Evolutionary conservation across 2,113 vertebrate genomes (phyloP).

Genomic region (Gymnorhina tibicen): DNA sequence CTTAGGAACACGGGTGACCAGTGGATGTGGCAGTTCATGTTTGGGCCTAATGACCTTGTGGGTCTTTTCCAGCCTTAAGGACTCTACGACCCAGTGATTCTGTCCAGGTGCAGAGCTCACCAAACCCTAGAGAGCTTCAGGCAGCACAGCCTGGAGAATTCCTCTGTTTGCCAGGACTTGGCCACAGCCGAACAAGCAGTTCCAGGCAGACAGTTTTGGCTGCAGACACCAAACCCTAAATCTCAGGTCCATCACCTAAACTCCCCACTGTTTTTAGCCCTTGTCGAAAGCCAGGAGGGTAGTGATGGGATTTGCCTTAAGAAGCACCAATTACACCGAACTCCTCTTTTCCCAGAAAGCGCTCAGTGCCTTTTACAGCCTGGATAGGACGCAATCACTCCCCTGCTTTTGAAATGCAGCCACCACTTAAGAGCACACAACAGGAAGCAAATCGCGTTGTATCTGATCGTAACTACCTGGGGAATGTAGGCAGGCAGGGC

Average conservation of each 20-base stretch:
- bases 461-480: slow-evolving; percentile 39
- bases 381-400: not conserved
- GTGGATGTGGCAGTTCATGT: not conserved
- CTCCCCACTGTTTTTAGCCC: not conserved
- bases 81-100: accelerated
- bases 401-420: slow-evolving; percentile 57
- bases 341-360: not conserved
- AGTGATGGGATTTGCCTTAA: not conserved
- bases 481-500: slow-evolving; percentile 35
- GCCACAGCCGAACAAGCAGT: not conserved
- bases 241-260: not conserved
- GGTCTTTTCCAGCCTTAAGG: not conserved
- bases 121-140: not conserved
- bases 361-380: slow-evolving; percentile 9
- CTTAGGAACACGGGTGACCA: no score
- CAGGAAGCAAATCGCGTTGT: slow-evolving; percentile 51
- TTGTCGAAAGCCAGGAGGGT: not conserved
- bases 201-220: not conserved
- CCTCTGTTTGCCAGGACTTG: not conserved
- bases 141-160: not conserved
- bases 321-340: not conserved
- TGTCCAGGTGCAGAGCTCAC: not conserved
- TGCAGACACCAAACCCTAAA: not conserved
- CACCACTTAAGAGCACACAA: slow-evolving; percentile 22
- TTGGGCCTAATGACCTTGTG: not conserved